Percentiles rank a stretch among this genome's conserved stretches.
phyloP scores from a whole-genome alignment of 1,140 invertebrate species.

The Aphis gossypii region DNA sequence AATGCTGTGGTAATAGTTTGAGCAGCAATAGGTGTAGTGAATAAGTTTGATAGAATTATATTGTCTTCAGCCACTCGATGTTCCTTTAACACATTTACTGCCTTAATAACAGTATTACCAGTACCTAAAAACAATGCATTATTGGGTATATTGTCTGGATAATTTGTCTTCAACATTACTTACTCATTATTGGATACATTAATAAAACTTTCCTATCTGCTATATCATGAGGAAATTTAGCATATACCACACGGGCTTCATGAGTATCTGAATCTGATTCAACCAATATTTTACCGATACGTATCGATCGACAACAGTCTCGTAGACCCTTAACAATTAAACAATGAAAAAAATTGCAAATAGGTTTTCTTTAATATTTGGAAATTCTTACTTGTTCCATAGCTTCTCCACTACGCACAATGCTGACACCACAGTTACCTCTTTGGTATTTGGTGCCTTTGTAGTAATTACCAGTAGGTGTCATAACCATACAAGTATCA shows the following conservation, averaged over 20 bases:
- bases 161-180: constrained; percentile 62
- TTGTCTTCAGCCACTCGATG: constrained; percentile 92
- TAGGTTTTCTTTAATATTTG: not conserved
- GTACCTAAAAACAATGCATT: constrained; percentile 68
- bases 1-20: constrained; percentile 85
- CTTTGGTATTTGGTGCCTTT: constrained; percentile 92
- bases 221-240: constrained; percentile 97
- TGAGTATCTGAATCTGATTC: constrained; percentile 96
- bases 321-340: constrained; percentile 76
- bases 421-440: constrained; percentile 97
- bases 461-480: constrained; percentile 90
- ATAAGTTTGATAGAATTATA: constrained; percentile 95
- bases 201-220: constrained; percentile 87
- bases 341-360: not conserved
- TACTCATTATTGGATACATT: constrained; percentile 98
- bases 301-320: constrained; percentile 96
- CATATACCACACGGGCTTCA: constrained; percentile 95
- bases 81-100: constrained; percentile 91
- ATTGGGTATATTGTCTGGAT: not conserved
- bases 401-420: constrained; percentile 86
- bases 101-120: constrained; percentile 93
- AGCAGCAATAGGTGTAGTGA: constrained; percentile 92
- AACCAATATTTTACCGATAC: constrained; percentile 98
- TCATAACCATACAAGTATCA: constrained; percentile 84
- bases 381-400: constrained; percentile 85